Evolutionary conservation across 2,888 invertebrate species (phyloP).

Genomic region (Ophion obscuratus): DNA sequence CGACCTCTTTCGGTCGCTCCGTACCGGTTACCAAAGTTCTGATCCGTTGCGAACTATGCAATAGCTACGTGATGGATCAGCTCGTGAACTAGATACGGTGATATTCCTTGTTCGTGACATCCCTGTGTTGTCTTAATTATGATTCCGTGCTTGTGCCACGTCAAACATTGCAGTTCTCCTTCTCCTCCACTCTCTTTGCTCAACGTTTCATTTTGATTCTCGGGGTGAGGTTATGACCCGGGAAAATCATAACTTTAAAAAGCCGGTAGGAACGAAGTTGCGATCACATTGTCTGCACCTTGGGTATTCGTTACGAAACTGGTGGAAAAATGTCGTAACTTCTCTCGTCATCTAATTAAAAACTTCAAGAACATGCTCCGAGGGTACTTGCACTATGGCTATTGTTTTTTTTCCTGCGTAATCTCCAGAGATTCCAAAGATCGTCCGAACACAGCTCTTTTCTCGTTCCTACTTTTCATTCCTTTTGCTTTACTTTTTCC

Average conservation of each 20-base stretch:
- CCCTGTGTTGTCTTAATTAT: neutral
- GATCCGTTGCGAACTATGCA: neutral
- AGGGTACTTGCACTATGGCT: conserved; percentile 20
- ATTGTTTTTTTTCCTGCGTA: conserved; percentile 59
- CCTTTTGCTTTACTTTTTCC: conserved; percentile 1
- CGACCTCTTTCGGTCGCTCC: neutral
- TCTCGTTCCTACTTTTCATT: conserved; percentile 18
- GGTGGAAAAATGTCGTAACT: conserved; percentile 26
- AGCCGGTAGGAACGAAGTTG: conserved; percentile 1
- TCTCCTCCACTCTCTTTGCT: neutral
- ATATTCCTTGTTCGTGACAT: conserved; percentile 4
- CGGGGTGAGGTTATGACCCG: conserved; percentile 13
- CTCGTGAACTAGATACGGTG: neutral
- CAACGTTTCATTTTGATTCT: conserved; percentile 26
- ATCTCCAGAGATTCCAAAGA: conserved; percentile 32
- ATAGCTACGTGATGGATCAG: neutral
- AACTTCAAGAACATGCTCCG: conserved; percentile 45
- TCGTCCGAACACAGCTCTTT: conserved; percentile 44
- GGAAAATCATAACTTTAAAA: conserved; percentile 16
- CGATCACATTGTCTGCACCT: conserved; percentile 20
- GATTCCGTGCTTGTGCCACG: neutral
- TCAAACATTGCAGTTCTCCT: neutral
- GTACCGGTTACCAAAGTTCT: neutral
- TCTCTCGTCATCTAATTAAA: conserved; percentile 51
- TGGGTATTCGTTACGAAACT: conserved; percentile 19